Evolutionary conservation across 2,888 invertebrate genomes (phyloP), one percentile per base, ranked within the genome.

Genomic region (Alloplasta piceator): DNA sequence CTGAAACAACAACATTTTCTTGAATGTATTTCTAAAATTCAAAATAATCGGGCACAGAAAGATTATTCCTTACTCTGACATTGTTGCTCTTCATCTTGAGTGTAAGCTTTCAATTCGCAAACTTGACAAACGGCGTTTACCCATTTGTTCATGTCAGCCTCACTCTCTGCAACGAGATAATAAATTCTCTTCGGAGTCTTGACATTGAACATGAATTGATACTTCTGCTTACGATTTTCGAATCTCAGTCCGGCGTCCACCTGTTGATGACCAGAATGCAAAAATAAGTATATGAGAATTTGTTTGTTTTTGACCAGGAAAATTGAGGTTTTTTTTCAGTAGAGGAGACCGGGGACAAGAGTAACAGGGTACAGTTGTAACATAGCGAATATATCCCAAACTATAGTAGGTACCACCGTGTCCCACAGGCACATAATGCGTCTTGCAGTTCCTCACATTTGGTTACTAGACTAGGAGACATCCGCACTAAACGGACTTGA

Each of bases 141-240:
- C 99, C 99, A 99, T 91, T 96, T 96, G 86, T 96, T 96, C 98
- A 99, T 98, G 88, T 98, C 98, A 60, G 95, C 94, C 91, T 98
- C 98, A 43, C 96, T 96, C 87, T 98, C 98, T 0, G 98, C 98
- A 78, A 98, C 98, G 85, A 99, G 94, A 92, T 98, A 98, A 91
- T 98, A 99, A 43, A 96, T 97, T 86, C 98, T 94, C 84, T 96
- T 96, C 46, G 97, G 96, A 68, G 98, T 98, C 91, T 96, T 96
- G 50, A 98, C 96, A 87, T 97, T 97, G 91, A 98, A 98, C 93
- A 98, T 97, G 90, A 95, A 96, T 89, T 97, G 95, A 88, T 96
- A 96, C 87, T 97, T 96, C 88, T 96, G 95, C 87, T 96, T 96
- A 80, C 96, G 94, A 87, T 96, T 95, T 92, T 97, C 96, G 93